Conservation (phyloP, 2,888 invertebrate genomes). For the Ditula angustiorana region DNA sequence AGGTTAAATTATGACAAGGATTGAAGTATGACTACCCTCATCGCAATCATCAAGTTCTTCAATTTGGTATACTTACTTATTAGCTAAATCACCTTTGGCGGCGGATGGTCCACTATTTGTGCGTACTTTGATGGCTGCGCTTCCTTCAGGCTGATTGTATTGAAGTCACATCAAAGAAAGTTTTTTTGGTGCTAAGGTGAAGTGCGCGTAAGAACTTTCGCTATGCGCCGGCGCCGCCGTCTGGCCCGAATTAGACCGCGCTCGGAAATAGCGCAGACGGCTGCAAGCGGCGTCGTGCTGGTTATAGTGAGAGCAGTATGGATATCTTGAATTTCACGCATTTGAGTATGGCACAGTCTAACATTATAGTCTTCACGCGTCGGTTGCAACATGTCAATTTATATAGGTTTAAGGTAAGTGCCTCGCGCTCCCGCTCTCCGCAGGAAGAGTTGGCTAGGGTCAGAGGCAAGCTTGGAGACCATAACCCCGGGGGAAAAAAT, state of each 20-base stretch:
- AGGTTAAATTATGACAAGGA: too few relatives aligned
- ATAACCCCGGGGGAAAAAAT: too few relatives aligned
- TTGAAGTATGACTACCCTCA: too few relatives aligned
- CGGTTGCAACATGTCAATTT: too few relatives aligned
- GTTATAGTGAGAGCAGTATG: conserved; percentile 30
- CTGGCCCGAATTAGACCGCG: conserved; percentile 62
- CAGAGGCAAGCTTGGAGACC: too few relatives aligned
- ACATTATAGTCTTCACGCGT: too few relatives aligned
- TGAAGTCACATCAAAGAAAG: conserved; percentile 59
- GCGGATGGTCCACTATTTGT: too few relatives aligned
- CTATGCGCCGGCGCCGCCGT: conserved; percentile 57
- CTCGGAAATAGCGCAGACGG: conserved; percentile 70
- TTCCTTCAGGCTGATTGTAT: conserved; percentile 22
- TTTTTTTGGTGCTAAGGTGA: conserved; percentile 64
- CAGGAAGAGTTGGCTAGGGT: too few relatives aligned
- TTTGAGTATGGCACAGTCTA: not conserved
- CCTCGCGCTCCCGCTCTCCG: too few relatives aligned
- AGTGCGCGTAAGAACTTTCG: conserved; percentile 60
- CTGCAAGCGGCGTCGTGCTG: conserved; percentile 20
- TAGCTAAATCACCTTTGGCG: too few relatives aligned
- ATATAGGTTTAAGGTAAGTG: not conserved
- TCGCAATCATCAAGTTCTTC: too few relatives aligned
- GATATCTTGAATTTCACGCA: conserved; percentile 25
- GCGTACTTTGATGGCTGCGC: not conserved
- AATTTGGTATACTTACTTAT: too few relatives aligned